Evolutionary conservation across 53 echinoderm and acorn worm species (phyloP).

Genomic region (Stichopus horrens): DNA sequence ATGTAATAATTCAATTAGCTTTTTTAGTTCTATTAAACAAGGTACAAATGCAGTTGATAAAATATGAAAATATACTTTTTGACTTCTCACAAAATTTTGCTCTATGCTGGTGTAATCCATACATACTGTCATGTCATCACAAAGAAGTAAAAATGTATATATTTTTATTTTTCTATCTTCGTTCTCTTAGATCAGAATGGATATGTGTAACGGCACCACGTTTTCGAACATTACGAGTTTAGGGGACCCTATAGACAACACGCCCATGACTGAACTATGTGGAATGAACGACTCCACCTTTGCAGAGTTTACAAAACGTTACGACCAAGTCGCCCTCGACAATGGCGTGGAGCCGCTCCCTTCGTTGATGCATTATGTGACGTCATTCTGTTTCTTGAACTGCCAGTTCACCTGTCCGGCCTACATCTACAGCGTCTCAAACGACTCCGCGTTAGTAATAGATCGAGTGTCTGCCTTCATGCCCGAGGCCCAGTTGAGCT

Average conservation of each 20-base stretch:
- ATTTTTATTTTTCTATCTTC: too few species aligned
- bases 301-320: background rate
- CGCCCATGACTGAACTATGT: slow-evolving; percentile 14
- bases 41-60: too few species aligned
- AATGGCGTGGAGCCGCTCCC: background rate
- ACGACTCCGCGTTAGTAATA: slow-evolving; percentile 20
- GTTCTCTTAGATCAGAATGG: background rate
- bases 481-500: slow-evolving; percentile 54
- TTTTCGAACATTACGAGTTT: background rate
- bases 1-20: too few species aligned
- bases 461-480: slow-evolving; percentile 47
- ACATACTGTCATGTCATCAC: too few species aligned
- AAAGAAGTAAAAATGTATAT: too few species aligned
- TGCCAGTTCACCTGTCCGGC: slow-evolving; percentile 45
- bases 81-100: too few species aligned
- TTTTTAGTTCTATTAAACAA: too few species aligned
- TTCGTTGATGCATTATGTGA: slow-evolving; percentile 2
- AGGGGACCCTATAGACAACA: background rate
- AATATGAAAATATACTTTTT: too few species aligned
- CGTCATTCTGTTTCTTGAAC: background rate
- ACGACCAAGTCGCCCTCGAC: background rate
- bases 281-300: slow-evolving; percentile 30
- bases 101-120: too few species aligned
- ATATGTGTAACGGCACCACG: slow-evolving; percentile 8
- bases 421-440: slow-evolving; percentile 46